Evolutionary conservation across 2,888 invertebrate species (phyloP).

Genomic region (Mylabris sibirica): DNA sequence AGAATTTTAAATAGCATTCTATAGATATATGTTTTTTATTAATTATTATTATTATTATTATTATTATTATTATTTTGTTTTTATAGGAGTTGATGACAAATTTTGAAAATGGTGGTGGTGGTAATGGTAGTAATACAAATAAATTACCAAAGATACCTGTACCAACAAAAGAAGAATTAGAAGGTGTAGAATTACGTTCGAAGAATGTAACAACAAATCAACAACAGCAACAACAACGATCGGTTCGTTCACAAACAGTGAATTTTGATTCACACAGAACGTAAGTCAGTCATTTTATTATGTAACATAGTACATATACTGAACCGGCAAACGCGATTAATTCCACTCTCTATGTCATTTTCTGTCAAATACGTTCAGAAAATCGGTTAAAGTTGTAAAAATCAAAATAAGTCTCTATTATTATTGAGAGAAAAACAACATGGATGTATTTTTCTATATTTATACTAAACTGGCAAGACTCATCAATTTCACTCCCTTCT

Average conservation of each 20-base stretch:
- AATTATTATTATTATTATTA: neutral
- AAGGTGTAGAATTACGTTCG: constrained; percentile 8
- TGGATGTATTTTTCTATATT: too few species aligned
- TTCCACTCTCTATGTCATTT: neutral
- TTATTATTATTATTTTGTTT: constrained; percentile 15
- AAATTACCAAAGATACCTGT: constrained; percentile 30
- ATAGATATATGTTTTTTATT: too few species aligned
- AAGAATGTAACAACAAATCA: neutral
- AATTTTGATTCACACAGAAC: constrained; percentile 4
- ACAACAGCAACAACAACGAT: constrained; percentile 8
- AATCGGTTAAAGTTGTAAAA: too few species aligned
- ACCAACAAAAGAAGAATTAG: constrained; percentile 27
- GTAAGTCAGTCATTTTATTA: neutral
- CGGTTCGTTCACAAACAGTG: constrained; percentile 14
- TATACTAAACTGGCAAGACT: too few species aligned
- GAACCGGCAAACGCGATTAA: neutral
- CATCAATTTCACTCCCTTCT: too few species aligned
- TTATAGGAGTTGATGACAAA: constrained; percentile 34
- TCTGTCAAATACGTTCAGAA: too few species aligned
- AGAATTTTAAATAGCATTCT: too few species aligned
- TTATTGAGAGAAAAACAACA: too few species aligned
- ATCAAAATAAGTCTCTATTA: too few species aligned
- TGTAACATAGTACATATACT: neutral
- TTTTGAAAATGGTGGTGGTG: constrained; percentile 24
- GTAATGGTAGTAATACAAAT: constrained; percentile 13